Evolutionary conservation across 2,797 vertebrate species (phyloP), one percentile per base, ranked within the genome.

Genomic region (Arvicola amphibius): DNA sequence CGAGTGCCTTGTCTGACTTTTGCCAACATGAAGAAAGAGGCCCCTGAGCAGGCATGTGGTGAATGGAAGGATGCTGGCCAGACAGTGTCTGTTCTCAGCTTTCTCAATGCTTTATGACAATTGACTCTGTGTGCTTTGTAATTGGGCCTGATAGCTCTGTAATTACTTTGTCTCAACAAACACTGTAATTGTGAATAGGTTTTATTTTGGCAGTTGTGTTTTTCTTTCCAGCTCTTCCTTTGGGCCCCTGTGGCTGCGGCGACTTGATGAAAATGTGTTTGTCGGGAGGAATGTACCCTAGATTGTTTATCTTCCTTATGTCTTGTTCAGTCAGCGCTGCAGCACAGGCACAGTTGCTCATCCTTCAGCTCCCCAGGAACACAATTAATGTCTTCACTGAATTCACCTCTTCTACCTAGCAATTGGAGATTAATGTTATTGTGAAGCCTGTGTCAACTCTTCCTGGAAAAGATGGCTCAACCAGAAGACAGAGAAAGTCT

Each of bases 111-210:
- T 87, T 96, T 85, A 97, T 97, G 85, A 95, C 91, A 96, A 94
- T 95, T 95, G 76, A 92, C 94, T 95, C 71, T 94, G 90, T 97
- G 92, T 95, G 91, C 65, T 96, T 95, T 96, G 96, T 94, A 97
- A 97, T 96, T 96, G 94, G 61, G 46, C 43, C 78, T 92, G 92
- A 96, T 96, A 74, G 92, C 67, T 97, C 76, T 96, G 71, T 95
- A 97, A 98, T 97, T 97, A 95, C 86, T 96, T 80, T 92, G 88
- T 95, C 76, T 96, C 80, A 90, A 90, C 94, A 97, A 98, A 97
- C 92, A 96, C 40, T 89, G 59, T 96, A 94, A 96, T 96, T 96
- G 93, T 85, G 74, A 97, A 92, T 71, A 92, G 74, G 85, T 94
- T 97, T 94, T 96, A 81, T 92, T 97, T 88, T 92, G 85, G 88